Percentiles rank a stretch among this genome's conserved stretches.
Conservation (phyloP, 2,797 vertebrate genomes). For the Alfaro cultratus region DNA sequence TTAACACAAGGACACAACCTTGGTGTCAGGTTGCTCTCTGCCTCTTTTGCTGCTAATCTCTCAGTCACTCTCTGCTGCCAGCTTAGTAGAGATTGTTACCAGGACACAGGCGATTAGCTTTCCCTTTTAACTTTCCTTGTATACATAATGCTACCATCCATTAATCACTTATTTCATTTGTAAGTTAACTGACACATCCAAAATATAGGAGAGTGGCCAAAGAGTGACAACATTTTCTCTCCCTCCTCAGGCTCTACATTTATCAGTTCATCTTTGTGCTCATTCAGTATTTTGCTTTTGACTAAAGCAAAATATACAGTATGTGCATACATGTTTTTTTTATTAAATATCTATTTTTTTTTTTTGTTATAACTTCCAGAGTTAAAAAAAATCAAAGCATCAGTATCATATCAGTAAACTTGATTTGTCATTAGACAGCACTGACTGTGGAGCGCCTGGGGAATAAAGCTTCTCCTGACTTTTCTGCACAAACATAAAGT, state of each 20-base stretch:
- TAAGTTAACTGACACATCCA: conserved; percentile 38
- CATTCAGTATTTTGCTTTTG: conserved; percentile 25
- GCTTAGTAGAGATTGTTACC: conserved; percentile 49
- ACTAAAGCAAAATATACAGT: conserved; percentile 37
- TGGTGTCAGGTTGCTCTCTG: conserved; percentile 41
- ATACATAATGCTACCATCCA: conserved; percentile 36
- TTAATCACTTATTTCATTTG: conserved; percentile 31
- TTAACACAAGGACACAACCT: conserved; percentile 61
- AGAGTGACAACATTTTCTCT: conserved; percentile 41
- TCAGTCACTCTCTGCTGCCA: conserved; percentile 37
- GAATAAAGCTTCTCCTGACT: conserved; percentile 64
- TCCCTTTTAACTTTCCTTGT: conserved; percentile 38
- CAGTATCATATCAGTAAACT: conserved; percentile 28
- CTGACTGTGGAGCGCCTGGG: conserved; percentile 46
- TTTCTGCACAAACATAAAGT: conserved; percentile 56
- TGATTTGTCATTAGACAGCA: conserved; percentile 36
- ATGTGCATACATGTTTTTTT: no score
- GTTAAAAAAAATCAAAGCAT: no score
- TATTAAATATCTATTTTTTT: no score
- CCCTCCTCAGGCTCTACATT: conserved; percentile 10
- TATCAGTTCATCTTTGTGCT: conserved; percentile 32
- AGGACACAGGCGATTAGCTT: conserved; percentile 65
- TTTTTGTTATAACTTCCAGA: no score
- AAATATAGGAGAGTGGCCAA: conserved; percentile 41
- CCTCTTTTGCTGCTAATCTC: conserved; percentile 32